These are phyloP conservation scores for Linepithema humile DNA, from an alignment of 1,140 invertebrate species.

Conservation along the genomic window DNA sequence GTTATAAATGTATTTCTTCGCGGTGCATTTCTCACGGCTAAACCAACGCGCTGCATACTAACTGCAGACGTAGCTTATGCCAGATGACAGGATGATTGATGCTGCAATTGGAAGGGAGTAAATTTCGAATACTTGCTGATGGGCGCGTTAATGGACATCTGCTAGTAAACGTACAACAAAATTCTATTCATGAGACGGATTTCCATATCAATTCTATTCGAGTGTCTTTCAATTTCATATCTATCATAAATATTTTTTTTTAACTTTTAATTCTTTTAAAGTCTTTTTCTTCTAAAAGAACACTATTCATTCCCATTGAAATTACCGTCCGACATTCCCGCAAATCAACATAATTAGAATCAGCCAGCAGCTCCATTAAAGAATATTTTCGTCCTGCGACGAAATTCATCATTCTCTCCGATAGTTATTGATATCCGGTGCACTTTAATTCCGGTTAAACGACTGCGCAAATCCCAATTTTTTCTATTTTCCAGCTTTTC, in stretches of 20 bases:
- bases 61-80: slow-evolving; percentile 13
- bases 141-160: slow-evolving; percentile 29
- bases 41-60: slow-evolving; percentile 2
- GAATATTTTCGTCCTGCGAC: neutral
- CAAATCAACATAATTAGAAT: slow-evolving; percentile 21
- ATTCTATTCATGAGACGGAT: neutral
- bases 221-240: neutral
- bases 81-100: slow-evolving; percentile 50
- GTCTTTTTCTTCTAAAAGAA: neutral
- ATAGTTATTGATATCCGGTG: slow-evolving; percentile 17
- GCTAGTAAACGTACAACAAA: neutral
- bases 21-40: neutral
- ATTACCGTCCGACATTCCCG: neutral
- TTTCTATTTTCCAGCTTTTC: slow-evolving; percentile 12
- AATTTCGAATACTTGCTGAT: slow-evolving; percentile 15
- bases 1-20: slow-evolving; percentile 31
- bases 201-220: neutral
- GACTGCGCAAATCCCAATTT: neutral
- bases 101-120: slow-evolving; percentile 35
- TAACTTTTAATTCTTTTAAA: neutral
- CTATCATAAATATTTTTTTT: neutral
- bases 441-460: slow-evolving; percentile 10
- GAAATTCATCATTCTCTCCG: slow-evolving; percentile 21
- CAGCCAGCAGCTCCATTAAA: slow-evolving; percentile 5
- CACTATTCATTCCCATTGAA: no score